Base-by-base conservation (phyloP, 2,888 invertebrate genomes). In the Augiades crinisus region DNA sequence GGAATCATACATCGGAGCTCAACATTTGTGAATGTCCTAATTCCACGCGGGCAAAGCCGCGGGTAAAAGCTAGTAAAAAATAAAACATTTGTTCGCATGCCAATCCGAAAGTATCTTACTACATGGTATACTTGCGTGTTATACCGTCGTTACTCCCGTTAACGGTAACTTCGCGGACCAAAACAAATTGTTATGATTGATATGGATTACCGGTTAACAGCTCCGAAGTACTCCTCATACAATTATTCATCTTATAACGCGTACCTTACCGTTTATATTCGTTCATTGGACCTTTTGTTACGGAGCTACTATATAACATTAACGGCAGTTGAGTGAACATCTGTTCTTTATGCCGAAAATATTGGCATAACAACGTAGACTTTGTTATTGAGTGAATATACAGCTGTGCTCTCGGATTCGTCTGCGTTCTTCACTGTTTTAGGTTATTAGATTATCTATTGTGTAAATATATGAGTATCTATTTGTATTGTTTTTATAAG, bases 141-240 rank as follows among this genome's bases (percentile, higher is more conserved):
- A 46, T 37, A 36, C 24, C 46, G 17, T 46, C 36, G 36, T 46
- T 37, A 46, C 36, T 37, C 17, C 34, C 36, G 37, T 27, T 46
- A 46, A 37, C 46, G 17, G 36, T 36, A 46, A 46, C 46, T 45
- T 45, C 27, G 46, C 13, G 36, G 36, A 12, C 36, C 27, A 37
- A 45, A 46, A 46, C 46, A 46, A 46, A 46, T 46, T 46, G 46
- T 36, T 46, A 46, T 46, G 46, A 46, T 46, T 46, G 46, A 46
- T 46, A 46, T 46, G 37, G 27, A 46, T 46, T 46, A 36, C 45
- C 27, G 19, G 46, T 36, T 46, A 37, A 46, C 17, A 27, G 22
- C 31, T 40, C 16, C 13, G n/a, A 41, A 30, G 17, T 41, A 10
- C 27, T 17, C 8, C 14, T 6, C 21, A 21, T 27, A 6, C 12